Percentiles rank a stretch among this genome's conserved stretches.
Evolutionary conservation across 2,797 vertebrate genomes (phyloP).

Genomic region (Gobio occitaniae): DNA sequence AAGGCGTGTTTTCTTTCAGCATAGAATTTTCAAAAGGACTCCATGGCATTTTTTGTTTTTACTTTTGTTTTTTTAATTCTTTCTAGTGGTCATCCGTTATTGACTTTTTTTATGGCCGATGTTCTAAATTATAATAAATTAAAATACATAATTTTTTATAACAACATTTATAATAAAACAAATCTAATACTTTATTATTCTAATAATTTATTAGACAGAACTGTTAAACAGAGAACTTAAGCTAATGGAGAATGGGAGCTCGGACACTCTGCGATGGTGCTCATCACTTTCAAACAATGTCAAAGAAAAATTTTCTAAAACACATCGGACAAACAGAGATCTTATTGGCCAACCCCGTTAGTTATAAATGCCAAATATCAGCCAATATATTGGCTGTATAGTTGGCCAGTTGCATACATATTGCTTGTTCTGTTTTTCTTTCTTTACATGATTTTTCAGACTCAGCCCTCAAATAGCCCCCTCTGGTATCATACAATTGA

Average conservation of each 20-base stretch:
- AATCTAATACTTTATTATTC: neutral
- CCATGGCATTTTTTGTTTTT: neutral
- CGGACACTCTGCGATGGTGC: too few species aligned
- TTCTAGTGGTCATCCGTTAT: neutral
- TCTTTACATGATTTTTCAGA: neutral
- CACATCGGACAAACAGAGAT: too few species aligned
- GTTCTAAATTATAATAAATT: neutral
- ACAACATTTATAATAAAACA: neutral
- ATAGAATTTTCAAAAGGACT: neutral
- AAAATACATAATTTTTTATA: neutral
- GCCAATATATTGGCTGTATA: conserved; percentile 61
- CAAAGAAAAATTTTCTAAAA: too few species aligned
- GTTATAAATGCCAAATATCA: neutral
- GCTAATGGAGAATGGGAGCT: too few species aligned
- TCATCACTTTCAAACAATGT: too few species aligned
- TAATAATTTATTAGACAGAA: too few species aligned
- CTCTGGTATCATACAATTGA: neutral
- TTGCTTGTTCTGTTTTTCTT: conserved; percentile 43
- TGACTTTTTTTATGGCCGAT: neutral
- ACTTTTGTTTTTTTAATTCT: neutral
- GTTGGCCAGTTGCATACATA: conserved; percentile 62
- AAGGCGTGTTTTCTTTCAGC: neutral
- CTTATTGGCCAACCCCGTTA: neutral
- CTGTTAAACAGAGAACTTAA: too few species aligned
- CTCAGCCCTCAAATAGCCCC: neutral